phyloP scores from a whole-genome alignment of 2,113 vertebrate genomes.

The Mastomys natalensis region DNA sequence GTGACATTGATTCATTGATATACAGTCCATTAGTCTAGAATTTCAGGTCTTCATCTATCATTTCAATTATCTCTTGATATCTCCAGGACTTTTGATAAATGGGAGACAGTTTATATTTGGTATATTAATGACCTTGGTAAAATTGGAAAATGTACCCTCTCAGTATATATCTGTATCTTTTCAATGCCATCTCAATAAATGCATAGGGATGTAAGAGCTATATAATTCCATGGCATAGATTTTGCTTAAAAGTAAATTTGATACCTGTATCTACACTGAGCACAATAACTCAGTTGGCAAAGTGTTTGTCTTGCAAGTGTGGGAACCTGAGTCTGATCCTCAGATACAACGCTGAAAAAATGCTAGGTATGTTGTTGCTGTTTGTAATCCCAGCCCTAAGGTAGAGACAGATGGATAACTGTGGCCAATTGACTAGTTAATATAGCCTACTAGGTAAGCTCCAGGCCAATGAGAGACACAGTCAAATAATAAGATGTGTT shows the following conservation, averaged over 20 bases:
- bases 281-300: not conserved
- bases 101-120: slow-evolving; percentile 86
- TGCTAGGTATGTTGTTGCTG: not conserved
- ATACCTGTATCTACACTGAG: not conserved
- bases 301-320: not conserved
- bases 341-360: not conserved
- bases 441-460: not conserved
- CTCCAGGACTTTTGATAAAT: slow-evolving; percentile 87
- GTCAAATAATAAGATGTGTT: not conserved
- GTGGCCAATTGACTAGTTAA: too few species aligned
- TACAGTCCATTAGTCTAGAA: slow-evolving; percentile 86
- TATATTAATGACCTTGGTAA: slow-evolving; percentile 87
- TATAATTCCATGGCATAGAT: not conserved
- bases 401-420: not conserved
- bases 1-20: slow-evolving; percentile 89
- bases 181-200: not conserved
- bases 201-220: not conserved
- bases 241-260: slow-evolving; percentile 45
- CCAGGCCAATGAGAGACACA: not conserved
- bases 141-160: slow-evolving; percentile 79
- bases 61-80: slow-evolving; percentile 88
- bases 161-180: slow-evolving; percentile 66
- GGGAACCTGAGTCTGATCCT: not conserved
- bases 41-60: slow-evolving; percentile 89
- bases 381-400: not conserved